Evolutionary conservation across 2,797 vertebrate species (phyloP).

Genomic region (Mus caroli): DNA sequence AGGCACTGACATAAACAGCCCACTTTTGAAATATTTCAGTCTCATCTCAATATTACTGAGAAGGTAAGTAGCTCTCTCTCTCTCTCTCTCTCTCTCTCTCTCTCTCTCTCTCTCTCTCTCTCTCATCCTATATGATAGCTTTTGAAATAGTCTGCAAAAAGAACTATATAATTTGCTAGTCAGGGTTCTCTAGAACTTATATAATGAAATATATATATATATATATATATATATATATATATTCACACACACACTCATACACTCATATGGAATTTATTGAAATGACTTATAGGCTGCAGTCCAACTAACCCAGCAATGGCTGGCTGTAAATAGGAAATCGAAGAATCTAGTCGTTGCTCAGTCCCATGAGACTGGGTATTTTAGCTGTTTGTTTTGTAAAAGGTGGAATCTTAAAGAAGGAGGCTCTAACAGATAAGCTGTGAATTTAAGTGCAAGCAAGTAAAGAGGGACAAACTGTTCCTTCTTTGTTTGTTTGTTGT

Average conservation of each 20-base stretch:
- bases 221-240: too few relatives aligned
- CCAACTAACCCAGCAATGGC: neutral
- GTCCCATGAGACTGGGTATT: neutral
- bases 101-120: neutral
- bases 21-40: neutral
- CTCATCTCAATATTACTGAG: neutral
- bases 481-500: too few relatives aligned
- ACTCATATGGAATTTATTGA: neutral
- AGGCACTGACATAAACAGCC: neutral
- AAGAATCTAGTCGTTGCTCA: neutral
- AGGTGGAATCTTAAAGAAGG: neutral
- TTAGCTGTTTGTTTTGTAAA: neutral
- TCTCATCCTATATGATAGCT: neutral
- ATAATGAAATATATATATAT: too few relatives aligned
- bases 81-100: too few relatives aligned
- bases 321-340: neutral
- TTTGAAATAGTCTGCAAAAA: neutral
- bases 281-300: neutral
- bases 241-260: too few relatives aligned
- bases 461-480: neutral
- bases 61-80: neutral
- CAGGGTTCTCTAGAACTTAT: too few relatives aligned
- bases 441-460: neutral
- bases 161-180: neutral
- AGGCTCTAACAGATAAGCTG: neutral